Base-by-base conservation (phyloP, 2,797 vertebrate genomes). In the Nyctibius grandis region DNA sequence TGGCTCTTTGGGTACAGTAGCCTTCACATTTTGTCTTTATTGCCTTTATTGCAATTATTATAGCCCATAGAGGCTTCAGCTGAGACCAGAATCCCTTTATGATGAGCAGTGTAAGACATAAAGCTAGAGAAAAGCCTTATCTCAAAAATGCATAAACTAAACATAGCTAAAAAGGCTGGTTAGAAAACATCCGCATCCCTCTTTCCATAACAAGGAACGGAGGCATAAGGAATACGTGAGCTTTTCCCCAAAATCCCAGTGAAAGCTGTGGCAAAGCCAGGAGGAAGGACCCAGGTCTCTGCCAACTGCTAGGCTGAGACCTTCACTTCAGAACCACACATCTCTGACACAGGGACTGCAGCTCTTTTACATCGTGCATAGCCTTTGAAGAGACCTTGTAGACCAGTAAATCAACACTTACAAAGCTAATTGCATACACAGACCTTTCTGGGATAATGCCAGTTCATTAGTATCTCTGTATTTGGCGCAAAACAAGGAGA, bases 31-130 rank as follows among this genome's bases (percentile, higher is more conserved):
- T n/a, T n/a, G n/a, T n/a, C n/a, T n/a, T n/a, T n/a, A n/a, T n/a
- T n/a, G n/a, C n/a, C n/a, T n/a, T 81, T 90, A 76, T 29, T 86
- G 74, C 85, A 90, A 79, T 82, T 94, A 86, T 79, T 94, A 53
- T 17, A 88, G 83, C 14, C 42, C 77, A 36, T 57, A 51, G 73
- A 88, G 69, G 50, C 74, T 88, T 59, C 63, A 81, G 59, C 65
- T 18, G 44, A 84, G 65, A 45, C 26, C 4, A 1, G 83, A 53
- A 88, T 76, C 80, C 56, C 79, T 93, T 91, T 87, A 73, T n/a
- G 77, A 60, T 47, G 69, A 82, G 45, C 8, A 7, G 36, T 33
- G 40, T 22, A 78, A 83, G 69, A 78, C 63, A 69, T 13, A 78
- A 80, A 85, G 63, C 63, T 63, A 85, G 15, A 64, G 36, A 63